Percentiles rank a stretch among this genome's conserved stretches.
phyloP scores from a whole-genome alignment of 1,140 invertebrate species.

The Macrocentrus cingulum region DNA sequence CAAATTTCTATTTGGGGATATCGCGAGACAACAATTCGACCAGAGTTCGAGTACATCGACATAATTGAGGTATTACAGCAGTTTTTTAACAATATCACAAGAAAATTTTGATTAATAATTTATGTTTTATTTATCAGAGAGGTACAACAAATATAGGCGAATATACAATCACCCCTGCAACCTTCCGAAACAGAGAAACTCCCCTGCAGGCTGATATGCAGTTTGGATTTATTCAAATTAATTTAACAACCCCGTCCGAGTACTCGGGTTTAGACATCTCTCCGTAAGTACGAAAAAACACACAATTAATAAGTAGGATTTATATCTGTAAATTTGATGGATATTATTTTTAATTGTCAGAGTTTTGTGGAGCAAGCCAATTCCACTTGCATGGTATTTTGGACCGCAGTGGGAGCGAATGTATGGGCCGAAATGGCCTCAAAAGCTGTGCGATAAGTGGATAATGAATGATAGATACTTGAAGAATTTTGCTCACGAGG shows the following conservation, averaged over 20 bases:
- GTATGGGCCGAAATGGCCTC: conserved; percentile 78
- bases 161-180: conserved; percentile 69
- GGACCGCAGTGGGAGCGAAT: conserved; percentile 79
- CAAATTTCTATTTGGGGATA: conserved; percentile 86
- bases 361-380: conserved; percentile 84
- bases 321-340: too few relatives aligned
- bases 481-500: conserved; percentile 85
- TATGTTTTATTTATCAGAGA: conserved; percentile 49
- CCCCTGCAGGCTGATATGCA: conserved; percentile 70
- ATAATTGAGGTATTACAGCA: conserved; percentile 59
- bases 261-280: conserved; percentile 70
- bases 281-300: conserved; percentile 85
- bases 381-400: conserved; percentile 93
- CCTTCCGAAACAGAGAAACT: conserved; percentile 71
- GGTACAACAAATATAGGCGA: conserved; percentile 66
- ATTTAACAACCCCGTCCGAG: conserved; percentile 77
- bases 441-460: conserved; percentile 84
- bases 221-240: conserved; percentile 90
- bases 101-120: conserved; percentile 9
- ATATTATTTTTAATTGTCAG: conserved; percentile 49
- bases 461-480: conserved; percentile 81
- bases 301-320: too few relatives aligned
- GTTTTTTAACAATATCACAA: background rate
- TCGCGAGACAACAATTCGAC: conserved; percentile 76
- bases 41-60: conserved; percentile 67